phyloP scores from a whole-genome alignment of 64 coral and sea anemone genomes.

The Hydrozoanthus tunicans region DNA sequence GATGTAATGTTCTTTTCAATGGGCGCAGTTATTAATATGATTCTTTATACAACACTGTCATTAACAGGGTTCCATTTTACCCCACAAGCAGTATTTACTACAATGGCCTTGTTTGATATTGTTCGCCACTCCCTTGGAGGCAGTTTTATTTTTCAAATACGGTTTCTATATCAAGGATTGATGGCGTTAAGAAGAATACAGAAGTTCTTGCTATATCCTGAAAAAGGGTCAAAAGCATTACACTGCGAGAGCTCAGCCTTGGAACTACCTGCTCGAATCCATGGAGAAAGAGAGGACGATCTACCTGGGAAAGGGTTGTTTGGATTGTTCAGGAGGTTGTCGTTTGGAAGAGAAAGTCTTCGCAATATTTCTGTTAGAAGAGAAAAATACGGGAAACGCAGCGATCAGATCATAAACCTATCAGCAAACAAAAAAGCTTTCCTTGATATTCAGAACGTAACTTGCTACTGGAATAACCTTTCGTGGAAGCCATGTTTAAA shows the following conservation, averaged over 20 bases:
- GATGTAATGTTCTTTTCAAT: neutral
- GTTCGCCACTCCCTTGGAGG: neutral
- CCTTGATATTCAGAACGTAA: slow-evolving; percentile 18
- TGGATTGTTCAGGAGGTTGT: slow-evolving; percentile 14
- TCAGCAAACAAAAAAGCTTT: neutral
- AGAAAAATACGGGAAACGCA: neutral
- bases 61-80: neutral
- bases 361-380: neutral
- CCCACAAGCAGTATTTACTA: slow-evolving; percentile 32
- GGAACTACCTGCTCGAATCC: neutral
- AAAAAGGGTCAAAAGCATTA: slow-evolving; percentile 6
- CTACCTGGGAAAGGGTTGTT: slow-evolving; percentile 20
- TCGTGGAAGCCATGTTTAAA: slow-evolving; percentile 1
- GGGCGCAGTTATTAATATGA: neutral
- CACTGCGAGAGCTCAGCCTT: neutral
- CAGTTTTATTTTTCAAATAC: slow-evolving; percentile 6
- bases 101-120: slow-evolving; percentile 22
- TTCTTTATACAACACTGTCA: neutral
- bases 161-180: neutral
- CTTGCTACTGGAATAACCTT: slow-evolving; percentile 41
- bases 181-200: slow-evolving; percentile 15
- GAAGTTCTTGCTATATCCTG: slow-evolving; percentile 31
- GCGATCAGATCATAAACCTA: neutral
- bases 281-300: neutral
- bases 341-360: neutral